Conservation (phyloP, 1,140 invertebrate genomes). For the Hylyphantes graminicola region DNA sequence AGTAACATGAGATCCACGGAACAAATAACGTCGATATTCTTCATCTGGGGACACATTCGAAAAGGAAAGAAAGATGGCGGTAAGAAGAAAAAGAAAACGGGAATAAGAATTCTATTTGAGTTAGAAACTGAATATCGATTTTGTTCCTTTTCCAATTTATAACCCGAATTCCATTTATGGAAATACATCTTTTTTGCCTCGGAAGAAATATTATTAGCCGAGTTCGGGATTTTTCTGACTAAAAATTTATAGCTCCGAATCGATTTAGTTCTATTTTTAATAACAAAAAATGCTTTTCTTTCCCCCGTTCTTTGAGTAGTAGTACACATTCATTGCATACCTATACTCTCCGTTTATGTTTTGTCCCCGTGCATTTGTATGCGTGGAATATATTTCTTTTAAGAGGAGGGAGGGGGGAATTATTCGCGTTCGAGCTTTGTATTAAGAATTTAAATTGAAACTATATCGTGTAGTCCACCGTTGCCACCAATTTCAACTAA, state of each 20-base stretch:
- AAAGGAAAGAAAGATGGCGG: slow-evolving; percentile 9
- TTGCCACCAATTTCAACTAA: slow-evolving; percentile 1
- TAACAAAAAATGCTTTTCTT: slow-evolving; percentile 31
- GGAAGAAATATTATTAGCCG: slow-evolving; percentile 57
- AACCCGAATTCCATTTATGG: slow-evolving; percentile 60
- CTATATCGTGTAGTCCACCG: slow-evolving; percentile 8
- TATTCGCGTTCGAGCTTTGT: slow-evolving; percentile 28
- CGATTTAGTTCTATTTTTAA: slow-evolving; percentile 58
- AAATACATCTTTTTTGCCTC: slow-evolving; percentile 54
- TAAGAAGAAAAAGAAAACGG: slow-evolving; percentile 29
- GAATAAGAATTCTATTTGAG: slow-evolving; percentile 59
- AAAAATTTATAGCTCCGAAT: slow-evolving; percentile 52
- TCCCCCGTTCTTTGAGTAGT: background rate
- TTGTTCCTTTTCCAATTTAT: slow-evolving; percentile 60
- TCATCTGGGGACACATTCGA: slow-evolving; percentile 55
- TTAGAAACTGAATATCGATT: slow-evolving; percentile 60
- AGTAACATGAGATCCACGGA: slow-evolving; percentile 40
- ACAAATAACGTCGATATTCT: slow-evolving; percentile 53
- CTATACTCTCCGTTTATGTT: background rate
- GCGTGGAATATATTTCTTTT: background rate
- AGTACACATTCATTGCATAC: slow-evolving; percentile 21
- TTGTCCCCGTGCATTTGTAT: slow-evolving; percentile 13
- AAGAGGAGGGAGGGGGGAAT: background rate
- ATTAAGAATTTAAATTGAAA: slow-evolving; percentile 48
- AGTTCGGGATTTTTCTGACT: slow-evolving; percentile 50